Evolutionary conservation across 2,888 invertebrate genomes (phyloP).

Genomic region (Epinotia demarniana): DNA sequence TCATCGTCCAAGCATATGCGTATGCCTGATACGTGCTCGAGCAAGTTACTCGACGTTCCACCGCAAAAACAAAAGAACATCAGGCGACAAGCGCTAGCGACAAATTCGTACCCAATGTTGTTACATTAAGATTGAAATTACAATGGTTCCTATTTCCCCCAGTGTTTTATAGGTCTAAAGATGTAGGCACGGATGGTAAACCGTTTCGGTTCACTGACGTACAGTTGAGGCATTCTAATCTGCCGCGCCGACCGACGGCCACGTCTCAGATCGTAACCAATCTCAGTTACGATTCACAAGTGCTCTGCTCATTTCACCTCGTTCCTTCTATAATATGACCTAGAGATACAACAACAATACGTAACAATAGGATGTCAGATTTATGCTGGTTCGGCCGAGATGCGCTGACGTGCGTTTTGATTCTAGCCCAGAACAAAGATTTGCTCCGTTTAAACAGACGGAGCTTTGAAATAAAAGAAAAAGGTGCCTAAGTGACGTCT

Average conservation of each 20-base stretch:
- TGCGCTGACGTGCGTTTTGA: neutral
- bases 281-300: neutral
- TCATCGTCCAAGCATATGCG: neutral
- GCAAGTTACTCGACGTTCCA: neutral
- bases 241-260: constrained; percentile 22
- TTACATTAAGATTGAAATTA: neutral
- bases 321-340: neutral
- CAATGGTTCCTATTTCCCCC: neutral
- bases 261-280: constrained; percentile 31
- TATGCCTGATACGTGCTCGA: neutral
- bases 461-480: constrained; percentile 12
- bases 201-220: constrained; percentile 17
- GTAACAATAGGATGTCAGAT: neutral
- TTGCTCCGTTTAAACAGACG: neutral
- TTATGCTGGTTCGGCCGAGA: neutral
- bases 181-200: neutral
- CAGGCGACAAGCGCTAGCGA: neutral
- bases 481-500: neutral
- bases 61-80: constrained; percentile 1
- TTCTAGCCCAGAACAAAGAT: constrained; percentile 33
- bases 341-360: neutral
- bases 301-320: neutral
- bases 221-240: constrained; percentile 41
- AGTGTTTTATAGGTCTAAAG: neutral
- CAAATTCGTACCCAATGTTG: neutral